Evolutionary conservation across 2,113 vertebrate species (phyloP).

Genomic region (Paramisgurnus dabryanus): DNA sequence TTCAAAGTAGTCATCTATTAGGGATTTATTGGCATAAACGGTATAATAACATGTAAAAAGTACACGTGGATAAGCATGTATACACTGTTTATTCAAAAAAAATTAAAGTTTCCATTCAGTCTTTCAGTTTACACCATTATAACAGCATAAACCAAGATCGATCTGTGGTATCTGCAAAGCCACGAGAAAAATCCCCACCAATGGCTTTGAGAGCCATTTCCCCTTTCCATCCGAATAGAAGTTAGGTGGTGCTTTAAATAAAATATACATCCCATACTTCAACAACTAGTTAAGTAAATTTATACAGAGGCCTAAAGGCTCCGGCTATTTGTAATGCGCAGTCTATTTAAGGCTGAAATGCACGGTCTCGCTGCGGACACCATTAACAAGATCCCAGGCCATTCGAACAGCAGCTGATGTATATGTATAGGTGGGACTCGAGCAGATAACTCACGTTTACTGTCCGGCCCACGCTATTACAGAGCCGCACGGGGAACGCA

Average conservation of each 20-base stretch:
- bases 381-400: conserved; percentile 33
- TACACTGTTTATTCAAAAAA: no score
- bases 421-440: conserved; percentile 37
- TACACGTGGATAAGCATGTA: no score
- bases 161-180: conserved; percentile 9
- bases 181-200: conserved; percentile 10
- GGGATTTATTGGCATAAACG: no score
- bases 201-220: conserved; percentile 21
- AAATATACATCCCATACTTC: conserved; percentile 42
- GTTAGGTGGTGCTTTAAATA: conserved; percentile 40
- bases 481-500: conserved; percentile 23
- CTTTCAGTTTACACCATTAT: neutral
- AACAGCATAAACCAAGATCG: neutral
- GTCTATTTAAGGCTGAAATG: conserved; percentile 48
- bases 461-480: conserved; percentile 53
- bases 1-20: no score
- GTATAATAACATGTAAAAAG: no score
- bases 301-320: conserved; percentile 39
- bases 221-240: conserved; percentile 1
- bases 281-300: conserved; percentile 47
- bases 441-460: conserved; percentile 52
- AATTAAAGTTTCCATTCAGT: no score
- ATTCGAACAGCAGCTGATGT: conserved; percentile 35
- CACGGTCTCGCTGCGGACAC: conserved; percentile 25
- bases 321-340: conserved; percentile 42